phyloP scores from a whole-genome alignment of 2,113 vertebrate genomes.

The Zeus faber region DNA sequence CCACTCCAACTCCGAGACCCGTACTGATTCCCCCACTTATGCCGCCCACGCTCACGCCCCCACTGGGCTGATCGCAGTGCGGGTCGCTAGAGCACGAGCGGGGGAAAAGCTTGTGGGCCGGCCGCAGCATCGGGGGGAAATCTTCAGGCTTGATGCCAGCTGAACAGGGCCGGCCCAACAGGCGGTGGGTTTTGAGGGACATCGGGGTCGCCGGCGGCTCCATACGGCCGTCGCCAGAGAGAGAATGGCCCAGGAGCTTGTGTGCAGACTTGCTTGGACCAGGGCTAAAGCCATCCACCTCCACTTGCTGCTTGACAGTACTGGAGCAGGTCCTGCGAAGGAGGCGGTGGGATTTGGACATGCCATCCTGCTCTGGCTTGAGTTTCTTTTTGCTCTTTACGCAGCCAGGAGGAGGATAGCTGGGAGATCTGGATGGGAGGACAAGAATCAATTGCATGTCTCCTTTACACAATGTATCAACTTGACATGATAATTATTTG shows the following conservation, averaged over 20 bases:
- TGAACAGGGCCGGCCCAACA: constrained; percentile 76
- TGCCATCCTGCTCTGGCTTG: constrained; percentile 83
- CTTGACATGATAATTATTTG: no score
- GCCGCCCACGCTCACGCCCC: constrained; percentile 5
- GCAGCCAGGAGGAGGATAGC: constrained; percentile 88
- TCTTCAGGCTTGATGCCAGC: constrained; percentile 76
- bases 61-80: constrained; percentile 76
- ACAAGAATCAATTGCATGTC: not conserved
- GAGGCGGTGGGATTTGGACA: constrained; percentile 86
- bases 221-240: constrained; percentile 80
- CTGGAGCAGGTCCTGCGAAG: constrained; percentile 83
- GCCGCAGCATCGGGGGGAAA: constrained; percentile 62
- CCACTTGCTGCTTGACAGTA: constrained; percentile 73
- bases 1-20: constrained; percentile 20
- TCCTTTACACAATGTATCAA: not conserved
- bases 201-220: constrained; percentile 75
- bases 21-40: constrained; percentile 13
- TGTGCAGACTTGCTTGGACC: constrained; percentile 72
- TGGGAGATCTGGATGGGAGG: constrained; percentile 79
- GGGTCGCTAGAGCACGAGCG: constrained; percentile 81
- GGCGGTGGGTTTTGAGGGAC: constrained; percentile 80
- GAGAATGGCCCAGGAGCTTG: constrained; percentile 79
- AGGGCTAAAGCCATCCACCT: constrained; percentile 74
- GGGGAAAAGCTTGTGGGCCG: constrained; percentile 79
- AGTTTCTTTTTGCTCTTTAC: constrained; percentile 87